Conservation (phyloP, 2,113 vertebrate species). For the Regulus satrapa region DNA sequence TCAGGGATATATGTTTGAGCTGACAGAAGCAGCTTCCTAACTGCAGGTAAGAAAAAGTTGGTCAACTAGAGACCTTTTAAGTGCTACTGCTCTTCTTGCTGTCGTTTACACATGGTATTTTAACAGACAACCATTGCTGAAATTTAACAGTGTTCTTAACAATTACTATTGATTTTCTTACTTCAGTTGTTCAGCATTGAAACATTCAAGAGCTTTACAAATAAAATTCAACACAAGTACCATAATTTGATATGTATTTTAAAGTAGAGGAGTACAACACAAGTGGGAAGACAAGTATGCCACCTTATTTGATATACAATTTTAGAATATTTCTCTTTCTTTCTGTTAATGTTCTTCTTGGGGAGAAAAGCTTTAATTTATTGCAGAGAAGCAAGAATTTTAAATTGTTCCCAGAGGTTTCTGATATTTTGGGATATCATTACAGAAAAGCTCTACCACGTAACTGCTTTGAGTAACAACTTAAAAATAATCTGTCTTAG, state of each 20-base stretch:
- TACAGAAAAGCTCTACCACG: not conserved
- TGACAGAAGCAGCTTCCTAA: not conserved
- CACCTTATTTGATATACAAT: not conserved
- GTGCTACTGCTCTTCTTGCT: not conserved
- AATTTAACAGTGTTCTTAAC: not conserved
- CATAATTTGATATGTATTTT: not conserved
- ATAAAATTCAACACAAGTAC: not conserved
- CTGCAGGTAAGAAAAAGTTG: not conserved
- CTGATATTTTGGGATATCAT: not conserved
- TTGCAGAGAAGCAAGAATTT: not conserved
- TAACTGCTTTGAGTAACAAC: not conserved
- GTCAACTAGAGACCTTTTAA: not conserved
- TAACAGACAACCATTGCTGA: not conserved
- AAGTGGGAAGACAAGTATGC: not conserved
- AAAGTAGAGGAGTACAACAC: not conserved
- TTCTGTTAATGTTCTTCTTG: not conserved
- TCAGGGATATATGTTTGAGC: not conserved
- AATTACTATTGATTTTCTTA: not conserved
- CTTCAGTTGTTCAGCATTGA: not conserved
- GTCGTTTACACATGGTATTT: not conserved
- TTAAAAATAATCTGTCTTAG: conserved; percentile 26
- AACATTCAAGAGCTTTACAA: not conserved
- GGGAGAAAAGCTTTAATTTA: not conserved
- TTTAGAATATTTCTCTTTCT: not conserved
- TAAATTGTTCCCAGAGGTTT: not conserved